Evolutionary conservation across 2,113 vertebrate genomes (phyloP).

Genomic region (Coturnix japonica): DNA sequence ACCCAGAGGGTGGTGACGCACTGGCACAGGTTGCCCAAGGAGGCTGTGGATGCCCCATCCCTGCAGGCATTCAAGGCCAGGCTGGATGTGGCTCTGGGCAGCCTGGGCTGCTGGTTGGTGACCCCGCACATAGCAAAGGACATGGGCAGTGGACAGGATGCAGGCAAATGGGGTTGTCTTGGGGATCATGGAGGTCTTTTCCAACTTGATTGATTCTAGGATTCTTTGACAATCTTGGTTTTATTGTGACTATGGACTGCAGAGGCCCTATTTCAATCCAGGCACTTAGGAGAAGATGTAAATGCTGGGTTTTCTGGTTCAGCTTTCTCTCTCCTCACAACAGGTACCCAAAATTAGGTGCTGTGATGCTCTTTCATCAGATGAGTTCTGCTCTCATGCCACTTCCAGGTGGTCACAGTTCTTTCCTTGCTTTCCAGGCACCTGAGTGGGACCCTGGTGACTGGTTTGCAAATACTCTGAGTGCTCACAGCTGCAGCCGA

Average conservation of each 20-base stretch:
- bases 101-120: no score
- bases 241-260: background rate
- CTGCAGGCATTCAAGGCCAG: no score
- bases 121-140: no score
- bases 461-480: background rate
- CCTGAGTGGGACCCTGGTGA: accelerated
- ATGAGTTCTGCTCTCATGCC: background rate
- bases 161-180: no score
- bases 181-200: no score
- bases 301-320: background rate
- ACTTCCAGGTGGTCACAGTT: background rate
- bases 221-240: no score
- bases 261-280: background rate
- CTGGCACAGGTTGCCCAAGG: no score
- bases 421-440: background rate
- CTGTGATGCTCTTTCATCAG: background rate
- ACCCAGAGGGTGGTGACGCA: no score
- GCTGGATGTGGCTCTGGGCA: no score
- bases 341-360: background rate
- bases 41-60: no score
- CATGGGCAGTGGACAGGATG: no score
- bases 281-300: background rate
- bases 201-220: no score
- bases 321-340: background rate
- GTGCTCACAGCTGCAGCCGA: background rate